Percentiles rank a stretch among this genome's conserved stretches.
Conservation (phyloP, 2,797 vertebrate species). For the Artibeus jamaicensis region DNA sequence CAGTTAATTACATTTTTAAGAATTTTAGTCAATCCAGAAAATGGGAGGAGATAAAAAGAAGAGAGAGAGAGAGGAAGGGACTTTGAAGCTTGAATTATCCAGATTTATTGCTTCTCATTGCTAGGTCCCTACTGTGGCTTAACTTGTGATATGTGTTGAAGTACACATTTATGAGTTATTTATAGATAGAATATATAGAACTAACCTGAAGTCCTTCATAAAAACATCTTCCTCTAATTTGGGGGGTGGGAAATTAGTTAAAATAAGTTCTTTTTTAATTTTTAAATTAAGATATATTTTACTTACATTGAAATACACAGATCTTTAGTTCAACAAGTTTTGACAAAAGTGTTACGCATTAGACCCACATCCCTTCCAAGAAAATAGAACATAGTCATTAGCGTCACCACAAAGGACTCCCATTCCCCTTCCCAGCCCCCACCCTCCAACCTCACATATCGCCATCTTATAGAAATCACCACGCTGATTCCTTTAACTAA, state of each 20-base stretch:
- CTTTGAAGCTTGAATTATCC: not conserved
- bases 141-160: not conserved
- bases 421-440: not conserved
- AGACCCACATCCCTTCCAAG: not conserved
- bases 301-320: not conserved
- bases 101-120: not conserved
- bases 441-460: too few species aligned
- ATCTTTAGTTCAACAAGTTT: not conserved
- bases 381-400: not conserved
- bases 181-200: not conserved
- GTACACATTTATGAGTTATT: not conserved
- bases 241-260: not conserved
- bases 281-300: not conserved
- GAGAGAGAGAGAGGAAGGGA: not conserved
- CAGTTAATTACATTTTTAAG: not conserved
- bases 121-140: not conserved
- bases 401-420: not conserved
- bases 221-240: not conserved
- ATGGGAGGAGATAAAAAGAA: not conserved
- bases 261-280: not conserved
- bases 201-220: not conserved
- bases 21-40: not conserved
- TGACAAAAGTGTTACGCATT: not conserved
- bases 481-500: not conserved
- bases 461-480: not conserved